Percentiles rank a stretch among this genome's conserved stretches.
phyloP scores from a whole-genome alignment of 2,113 vertebrate species.

The Leptocoma aspasia region DNA sequence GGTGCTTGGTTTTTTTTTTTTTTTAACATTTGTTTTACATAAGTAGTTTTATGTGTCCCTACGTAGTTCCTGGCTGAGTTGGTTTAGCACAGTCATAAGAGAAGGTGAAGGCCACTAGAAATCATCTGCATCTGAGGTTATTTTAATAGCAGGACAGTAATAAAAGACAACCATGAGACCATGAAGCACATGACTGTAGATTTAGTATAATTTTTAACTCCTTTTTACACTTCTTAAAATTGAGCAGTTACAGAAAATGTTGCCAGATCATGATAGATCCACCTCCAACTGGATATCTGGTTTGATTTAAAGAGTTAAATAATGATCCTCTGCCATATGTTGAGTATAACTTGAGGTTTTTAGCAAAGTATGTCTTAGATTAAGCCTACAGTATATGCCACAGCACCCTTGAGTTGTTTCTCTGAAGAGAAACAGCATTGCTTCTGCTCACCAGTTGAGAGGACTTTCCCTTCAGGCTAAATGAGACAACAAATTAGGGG shows the following conservation, averaged over 20 bases:
- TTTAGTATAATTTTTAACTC: slow-evolving; percentile 67
- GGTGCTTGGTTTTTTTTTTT: no score
- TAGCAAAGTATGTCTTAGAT: slow-evolving; percentile 73
- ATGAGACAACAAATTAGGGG: slow-evolving; percentile 55
- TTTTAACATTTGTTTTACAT: not conserved
- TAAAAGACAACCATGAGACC: not conserved
- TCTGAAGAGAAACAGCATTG: slow-evolving; percentile 46
- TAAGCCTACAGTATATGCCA: slow-evolving; percentile 56
- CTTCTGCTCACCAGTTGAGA: not conserved
- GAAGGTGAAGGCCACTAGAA: not conserved
- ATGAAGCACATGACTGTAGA: not conserved
- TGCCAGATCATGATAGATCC: slow-evolving; percentile 62
- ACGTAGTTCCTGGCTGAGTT: not conserved
- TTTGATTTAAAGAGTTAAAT: slow-evolving; percentile 74
- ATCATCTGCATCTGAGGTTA: not conserved
- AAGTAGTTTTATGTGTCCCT: not conserved
- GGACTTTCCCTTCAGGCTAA: slow-evolving; percentile 56
- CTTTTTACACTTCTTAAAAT: slow-evolving; percentile 71
- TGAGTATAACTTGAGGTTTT: slow-evolving; percentile 73
- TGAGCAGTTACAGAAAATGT: slow-evolving; percentile 46
- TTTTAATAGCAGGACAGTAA: not conserved
- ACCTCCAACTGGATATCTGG: slow-evolving; percentile 69
- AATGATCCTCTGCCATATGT: slow-evolving; percentile 74
- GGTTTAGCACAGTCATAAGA: not conserved
- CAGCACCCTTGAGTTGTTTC: slow-evolving; percentile 45